phyloP scores from a whole-genome alignment of 2,113 vertebrate genomes.

The Rhagologus leucostigma region DNA sequence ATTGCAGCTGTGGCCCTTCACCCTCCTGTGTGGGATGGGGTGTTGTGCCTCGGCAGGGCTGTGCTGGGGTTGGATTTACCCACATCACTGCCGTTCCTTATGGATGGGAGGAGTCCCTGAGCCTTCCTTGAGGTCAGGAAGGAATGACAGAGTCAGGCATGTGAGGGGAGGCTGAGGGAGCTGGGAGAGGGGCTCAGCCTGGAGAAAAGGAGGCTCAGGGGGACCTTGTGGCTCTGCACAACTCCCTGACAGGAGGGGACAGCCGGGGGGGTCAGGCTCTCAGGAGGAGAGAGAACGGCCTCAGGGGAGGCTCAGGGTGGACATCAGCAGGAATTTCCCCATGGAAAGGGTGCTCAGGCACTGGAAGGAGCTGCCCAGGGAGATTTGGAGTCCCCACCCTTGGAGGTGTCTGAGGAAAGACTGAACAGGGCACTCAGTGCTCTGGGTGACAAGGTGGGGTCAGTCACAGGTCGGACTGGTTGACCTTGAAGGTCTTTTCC shows the following conservation, averaged over 20 bases:
- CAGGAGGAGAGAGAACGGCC: neutral
- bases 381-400: neutral
- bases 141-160: neutral
- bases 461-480: neutral
- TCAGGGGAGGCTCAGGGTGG: neutral
- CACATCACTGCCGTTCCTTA: accelerated
- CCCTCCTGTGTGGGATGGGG: neutral
- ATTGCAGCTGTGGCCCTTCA: neutral
- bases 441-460: neutral
- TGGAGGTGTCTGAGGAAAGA: accelerated
- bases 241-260: neutral
- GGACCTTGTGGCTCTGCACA: neutral
- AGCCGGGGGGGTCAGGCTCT: neutral
- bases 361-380: neutral
- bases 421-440: accelerated
- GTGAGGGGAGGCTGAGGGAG: neutral
- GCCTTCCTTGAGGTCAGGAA: neutral
- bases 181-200: neutral
- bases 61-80: neutral
- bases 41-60: neutral
- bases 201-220: neutral
- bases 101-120: neutral
- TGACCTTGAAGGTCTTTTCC: neutral
- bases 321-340: accelerated
- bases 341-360: accelerated